phyloP scores from a whole-genome alignment of 35 echinoderm and acorn worm genomes.

The Holothuria glaberrima region DNA sequence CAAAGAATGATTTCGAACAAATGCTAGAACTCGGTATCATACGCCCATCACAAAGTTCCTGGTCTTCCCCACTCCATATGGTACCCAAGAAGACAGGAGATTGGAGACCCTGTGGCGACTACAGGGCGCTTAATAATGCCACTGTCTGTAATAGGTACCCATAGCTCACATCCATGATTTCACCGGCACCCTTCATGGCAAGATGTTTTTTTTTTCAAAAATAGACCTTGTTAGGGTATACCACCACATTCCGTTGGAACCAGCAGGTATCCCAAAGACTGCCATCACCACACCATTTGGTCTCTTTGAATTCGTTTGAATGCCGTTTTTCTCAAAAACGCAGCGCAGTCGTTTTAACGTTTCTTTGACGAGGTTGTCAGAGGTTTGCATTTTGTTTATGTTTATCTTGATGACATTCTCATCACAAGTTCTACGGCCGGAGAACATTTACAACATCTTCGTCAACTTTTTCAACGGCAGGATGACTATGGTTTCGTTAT shows the following conservation, averaged over 20 bases:
- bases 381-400: constrained; percentile 60
- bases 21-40: constrained; percentile 45
- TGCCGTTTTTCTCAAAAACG: constrained; percentile 57
- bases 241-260: constrained; percentile 24
- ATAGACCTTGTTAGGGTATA: constrained; percentile 36
- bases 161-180: constrained; percentile 41
- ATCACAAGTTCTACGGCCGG: background rate
- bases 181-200: background rate
- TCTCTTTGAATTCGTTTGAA: constrained; percentile 43
- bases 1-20: constrained; percentile 21
- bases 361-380: constrained; percentile 67
- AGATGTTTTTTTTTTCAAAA: constrained; percentile 26
- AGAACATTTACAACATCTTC: constrained; percentile 31
- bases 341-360: constrained; percentile 58
- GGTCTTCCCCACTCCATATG: constrained; percentile 36
- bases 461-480: constrained; percentile 50
- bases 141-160: constrained; percentile 27
- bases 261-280: background rate
- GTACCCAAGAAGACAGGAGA: constrained; percentile 45
- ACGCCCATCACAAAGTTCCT: constrained; percentile 14
- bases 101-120: constrained; percentile 48
- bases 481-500: constrained; percentile 50
- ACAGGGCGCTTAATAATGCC: constrained; percentile 13
- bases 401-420: constrained; percentile 61
- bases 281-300: constrained; percentile 60